phyloP scores from a whole-genome alignment of 92 coral and sea anemone genomes.

The Chrysogorgia sp. region DNA sequence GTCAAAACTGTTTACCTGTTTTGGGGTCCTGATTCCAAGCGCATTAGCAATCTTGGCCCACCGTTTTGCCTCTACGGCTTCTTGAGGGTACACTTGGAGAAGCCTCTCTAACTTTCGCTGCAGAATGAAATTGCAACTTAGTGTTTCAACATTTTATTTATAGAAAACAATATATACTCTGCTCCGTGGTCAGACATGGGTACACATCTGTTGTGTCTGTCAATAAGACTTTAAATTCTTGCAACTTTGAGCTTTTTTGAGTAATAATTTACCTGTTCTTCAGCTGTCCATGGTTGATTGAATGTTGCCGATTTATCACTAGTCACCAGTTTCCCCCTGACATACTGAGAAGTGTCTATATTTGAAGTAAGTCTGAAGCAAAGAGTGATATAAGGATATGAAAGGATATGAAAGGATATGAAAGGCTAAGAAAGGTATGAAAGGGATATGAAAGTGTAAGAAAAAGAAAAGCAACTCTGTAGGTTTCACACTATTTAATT shows the following conservation, averaged over 20 bases:
- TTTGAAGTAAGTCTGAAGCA: background rate
- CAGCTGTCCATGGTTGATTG: conserved; percentile 92
- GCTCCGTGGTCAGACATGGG: too few relatives aligned
- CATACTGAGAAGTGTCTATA: conserved; percentile 24
- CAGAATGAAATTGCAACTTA: background rate
- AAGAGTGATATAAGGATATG: background rate
- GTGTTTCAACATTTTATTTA: conserved; percentile 7
- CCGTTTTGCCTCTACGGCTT: conserved; percentile 86
- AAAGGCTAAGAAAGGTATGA: too few relatives aligned
- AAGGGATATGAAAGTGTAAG: too few relatives aligned
- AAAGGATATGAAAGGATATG: too few relatives aligned
- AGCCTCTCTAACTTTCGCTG: conserved; percentile 88
- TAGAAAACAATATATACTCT: background rate
- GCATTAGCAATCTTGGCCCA: conserved; percentile 97
- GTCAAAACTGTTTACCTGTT: conserved; percentile 69
- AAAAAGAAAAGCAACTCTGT: background rate
- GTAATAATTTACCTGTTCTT: conserved; percentile 76
- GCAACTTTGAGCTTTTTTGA: too few relatives aligned
- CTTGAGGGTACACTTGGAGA: conserved; percentile 91
- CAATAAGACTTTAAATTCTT: too few relatives aligned
- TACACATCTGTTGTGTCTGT: too few relatives aligned
- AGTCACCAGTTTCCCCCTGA: conserved; percentile 47
- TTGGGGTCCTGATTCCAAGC: conserved; percentile 85
- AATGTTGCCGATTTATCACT: conserved; percentile 70
- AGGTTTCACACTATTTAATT: background rate